Evolutionary conservation across 2,113 vertebrate species (phyloP).

Genomic region (Rhineura floridana): DNA sequence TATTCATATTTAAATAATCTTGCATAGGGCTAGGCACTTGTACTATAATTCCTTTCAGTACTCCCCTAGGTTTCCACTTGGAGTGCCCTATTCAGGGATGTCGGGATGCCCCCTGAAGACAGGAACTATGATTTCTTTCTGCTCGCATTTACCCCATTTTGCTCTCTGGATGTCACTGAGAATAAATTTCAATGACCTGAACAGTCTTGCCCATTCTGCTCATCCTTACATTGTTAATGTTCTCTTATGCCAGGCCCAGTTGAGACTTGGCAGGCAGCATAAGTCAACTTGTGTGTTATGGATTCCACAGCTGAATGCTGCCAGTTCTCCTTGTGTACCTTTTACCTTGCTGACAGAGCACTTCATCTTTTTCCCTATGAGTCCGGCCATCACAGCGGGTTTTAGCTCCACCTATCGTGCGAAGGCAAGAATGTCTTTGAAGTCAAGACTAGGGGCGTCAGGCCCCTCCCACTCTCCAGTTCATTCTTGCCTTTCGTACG

Average conservation of each 20-base stretch:
- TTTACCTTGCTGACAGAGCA: no score
- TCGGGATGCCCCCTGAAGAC: no score
- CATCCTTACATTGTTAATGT: background rate
- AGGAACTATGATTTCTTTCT: background rate
- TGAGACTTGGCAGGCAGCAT: background rate
- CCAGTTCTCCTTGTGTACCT: background rate
- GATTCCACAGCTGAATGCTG: background rate
- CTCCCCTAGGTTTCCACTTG: no score
- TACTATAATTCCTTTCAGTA: background rate
- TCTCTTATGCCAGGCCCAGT: background rate
- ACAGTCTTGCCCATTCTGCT: background rate
- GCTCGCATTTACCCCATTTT: background rate
- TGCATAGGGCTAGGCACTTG: background rate
- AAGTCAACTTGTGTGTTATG: background rate
- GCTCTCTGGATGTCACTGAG: background rate
- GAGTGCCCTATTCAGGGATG: no score
- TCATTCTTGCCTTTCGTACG: no score
- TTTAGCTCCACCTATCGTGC: no score
- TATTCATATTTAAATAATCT: background rate
- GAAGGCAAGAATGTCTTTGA: no score
- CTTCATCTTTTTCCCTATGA: no score
- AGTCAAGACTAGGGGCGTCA: no score
- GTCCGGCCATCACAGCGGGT: no score
- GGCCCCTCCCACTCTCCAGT: no score
- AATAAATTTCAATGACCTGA: background rate